Evolutionary conservation across 1,140 invertebrate genomes (phyloP), one percentile per base, ranked within the genome.

Genomic region (Vanessa atalanta): DNA sequence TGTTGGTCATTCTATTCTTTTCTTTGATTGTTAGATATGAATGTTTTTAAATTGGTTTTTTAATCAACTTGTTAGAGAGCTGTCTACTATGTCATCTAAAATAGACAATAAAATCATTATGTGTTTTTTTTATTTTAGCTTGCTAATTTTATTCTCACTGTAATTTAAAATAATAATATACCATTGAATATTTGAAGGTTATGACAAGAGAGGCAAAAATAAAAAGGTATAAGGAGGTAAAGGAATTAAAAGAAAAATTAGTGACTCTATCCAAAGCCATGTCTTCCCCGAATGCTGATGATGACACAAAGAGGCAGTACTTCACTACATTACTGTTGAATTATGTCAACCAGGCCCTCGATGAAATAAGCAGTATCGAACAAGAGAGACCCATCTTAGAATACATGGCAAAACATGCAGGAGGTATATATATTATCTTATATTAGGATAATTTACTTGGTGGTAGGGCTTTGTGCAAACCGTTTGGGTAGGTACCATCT

Each of bases 261-360:
- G 87, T 94, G 47, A 92, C 93, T 37, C 86, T 98, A 23, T 95
- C 95, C 53, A 92, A 94, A 67, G 94, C 94, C n/a, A 93, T 96
- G 79, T 87, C 94, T 15, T 94, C 94, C 77, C 93, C 94, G 37
- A 94, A 94, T 69, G 94, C 95, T 14, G 97, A 98, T 84, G 98
- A 98, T 23, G 96, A 97, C 80, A 93, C 95, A 0, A 96, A 96
- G 87, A 93, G 98, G 73, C 95, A 98, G 70, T 98, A 98, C 92
- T 98, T 97, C 84, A 82, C 97, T 0, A 96, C 96, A 12, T 92
- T 98, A 73, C 86, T 98, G 14, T 96, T 96, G 82, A 95, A 95
- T 68, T 97, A 96, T 88, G 94, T 96, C 0, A 95, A 95, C 72
- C 94, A 95, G 80, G 94, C 96, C 0, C 83, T 97, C 3, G 97